phyloP scores from a whole-genome alignment of 2,113 vertebrate genomes.

The Dromiciops gliroides region DNA sequence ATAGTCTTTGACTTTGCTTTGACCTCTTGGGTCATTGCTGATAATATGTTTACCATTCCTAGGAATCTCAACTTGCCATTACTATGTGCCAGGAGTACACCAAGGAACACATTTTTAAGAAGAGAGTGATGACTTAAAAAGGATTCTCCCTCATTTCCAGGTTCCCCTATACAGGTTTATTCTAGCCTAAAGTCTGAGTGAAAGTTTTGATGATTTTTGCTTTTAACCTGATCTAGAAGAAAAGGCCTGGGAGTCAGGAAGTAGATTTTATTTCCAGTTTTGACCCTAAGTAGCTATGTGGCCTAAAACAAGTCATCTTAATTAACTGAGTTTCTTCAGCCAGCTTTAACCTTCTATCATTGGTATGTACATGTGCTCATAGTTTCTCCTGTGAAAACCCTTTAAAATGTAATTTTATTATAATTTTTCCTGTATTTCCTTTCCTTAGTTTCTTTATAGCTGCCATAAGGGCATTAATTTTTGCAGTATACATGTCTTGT shows the following conservation, averaged over 20 bases:
- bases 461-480: slow-evolving; percentile 38
- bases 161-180: background rate
- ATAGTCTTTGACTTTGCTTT: background rate
- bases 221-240: slow-evolving; percentile 1
- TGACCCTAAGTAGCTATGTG: background rate
- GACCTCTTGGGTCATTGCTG: too few relatives aligned
- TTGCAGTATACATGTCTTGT: slow-evolving; percentile 22
- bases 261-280: background rate
- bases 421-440: slow-evolving; percentile 5
- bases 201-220: slow-evolving; percentile 11
- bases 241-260: background rate
- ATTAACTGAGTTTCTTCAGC: background rate
- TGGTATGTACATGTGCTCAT: background rate
- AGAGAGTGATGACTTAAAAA: background rate
- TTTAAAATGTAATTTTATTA: slow-evolving; percentile 8
- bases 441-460: slow-evolving; percentile 2
- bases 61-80: too few relatives aligned
- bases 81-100: background rate
- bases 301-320: background rate
- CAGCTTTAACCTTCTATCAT: background rate
- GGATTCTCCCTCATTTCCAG: background rate
- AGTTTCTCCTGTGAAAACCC: background rate
- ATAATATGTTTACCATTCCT: too few relatives aligned
- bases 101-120: background rate
- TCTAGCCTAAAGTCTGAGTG: background rate